Evolutionary conservation across 2,888 invertebrate genomes (phyloP), one percentile per base, ranked within the genome.

Genomic region (Leucoma salicis): DNA sequence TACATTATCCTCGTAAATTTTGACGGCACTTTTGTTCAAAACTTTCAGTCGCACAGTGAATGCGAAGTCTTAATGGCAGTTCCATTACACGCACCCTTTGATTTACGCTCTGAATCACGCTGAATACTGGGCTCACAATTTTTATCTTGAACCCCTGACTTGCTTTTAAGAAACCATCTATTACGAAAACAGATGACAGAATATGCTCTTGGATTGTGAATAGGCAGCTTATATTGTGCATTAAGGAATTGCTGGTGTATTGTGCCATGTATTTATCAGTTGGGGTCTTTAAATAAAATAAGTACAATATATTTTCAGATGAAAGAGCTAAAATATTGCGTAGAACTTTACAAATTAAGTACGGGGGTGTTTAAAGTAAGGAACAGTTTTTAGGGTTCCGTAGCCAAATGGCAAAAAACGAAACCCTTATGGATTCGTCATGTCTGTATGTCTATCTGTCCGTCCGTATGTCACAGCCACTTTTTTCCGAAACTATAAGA

Each of bases 21-120:
- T 36, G 31, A 27, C 33, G 3, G n/a, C 27, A 27, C n/a, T 11
- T 6, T n/a, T 2, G 25, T 25, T 6, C 10, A n/a, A 25, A 38
- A 42, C 54, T 53, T 61, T 49, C 46, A 57, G 62, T 45, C 29
- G 28, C 25, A 4, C 43, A 14, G 49, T 49, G 49, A 51, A 45
- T 46, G 45, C 35, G 38, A 41, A 40, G 48, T 42, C 21, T 44
- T 39, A 44, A 39, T 25, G 34, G 12, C 25, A 14, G 25, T 34
- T 35, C 57, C 64, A 60, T 67, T 60, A 62, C 46, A 40, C 43
- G 37, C 48, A 48, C 47, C 49, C 63, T 63, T 61, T 69, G 71
- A 73, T 71, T 70, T 65, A 66, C 58, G 58, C 47, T 34, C 40
- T 44, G 43, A 64, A 61, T 59, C 52, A 42, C 52, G 47, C 51